phyloP scores from a whole-genome alignment of 2,888 invertebrate genomes.

The Sepioteuthis lessoniana region DNA sequence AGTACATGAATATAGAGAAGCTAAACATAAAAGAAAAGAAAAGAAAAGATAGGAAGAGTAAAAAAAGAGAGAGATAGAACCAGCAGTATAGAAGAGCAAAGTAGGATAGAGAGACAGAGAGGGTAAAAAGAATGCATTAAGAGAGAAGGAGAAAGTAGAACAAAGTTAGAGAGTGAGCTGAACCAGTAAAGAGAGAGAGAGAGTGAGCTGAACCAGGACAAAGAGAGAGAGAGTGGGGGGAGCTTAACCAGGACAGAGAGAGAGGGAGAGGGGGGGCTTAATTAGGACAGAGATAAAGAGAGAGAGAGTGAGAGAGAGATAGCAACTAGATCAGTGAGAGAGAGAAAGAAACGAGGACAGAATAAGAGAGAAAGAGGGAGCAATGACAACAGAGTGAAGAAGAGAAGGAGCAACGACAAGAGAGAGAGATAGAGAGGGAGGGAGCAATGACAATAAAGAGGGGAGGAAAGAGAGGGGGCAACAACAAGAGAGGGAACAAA shows the following conservation, averaged over 20 bases:
- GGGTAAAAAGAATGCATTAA: too few species aligned
- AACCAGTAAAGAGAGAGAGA: not conserved
- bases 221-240: slow-evolving; percentile 62
- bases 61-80: not conserved
- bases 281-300: slow-evolving; percentile 75
- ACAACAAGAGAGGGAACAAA: not conserved
- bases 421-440: not conserved
- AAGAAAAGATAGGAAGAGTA: slow-evolving; percentile 51
- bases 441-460: not conserved
- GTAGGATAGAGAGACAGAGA: slow-evolving; percentile 35
- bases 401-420: slow-evolving; percentile 44
- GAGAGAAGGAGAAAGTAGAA: slow-evolving; percentile 35
- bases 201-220: not conserved
- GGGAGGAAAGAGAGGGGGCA: not conserved
- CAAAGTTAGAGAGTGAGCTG: not conserved
- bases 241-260: slow-evolving; percentile 77
- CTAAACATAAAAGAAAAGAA: not conserved
- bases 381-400: not conserved
- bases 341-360: slow-evolving; percentile 34
- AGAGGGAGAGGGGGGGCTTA: slow-evolving; percentile 63
- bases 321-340: too few species aligned
- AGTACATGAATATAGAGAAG: not conserved
- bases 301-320: slow-evolving; percentile 52
- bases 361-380: not conserved
- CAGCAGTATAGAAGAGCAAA: not conserved